Evolutionary conservation across 2,797 vertebrate genomes (phyloP).

Genomic region (Manis pentadactyla): DNA sequence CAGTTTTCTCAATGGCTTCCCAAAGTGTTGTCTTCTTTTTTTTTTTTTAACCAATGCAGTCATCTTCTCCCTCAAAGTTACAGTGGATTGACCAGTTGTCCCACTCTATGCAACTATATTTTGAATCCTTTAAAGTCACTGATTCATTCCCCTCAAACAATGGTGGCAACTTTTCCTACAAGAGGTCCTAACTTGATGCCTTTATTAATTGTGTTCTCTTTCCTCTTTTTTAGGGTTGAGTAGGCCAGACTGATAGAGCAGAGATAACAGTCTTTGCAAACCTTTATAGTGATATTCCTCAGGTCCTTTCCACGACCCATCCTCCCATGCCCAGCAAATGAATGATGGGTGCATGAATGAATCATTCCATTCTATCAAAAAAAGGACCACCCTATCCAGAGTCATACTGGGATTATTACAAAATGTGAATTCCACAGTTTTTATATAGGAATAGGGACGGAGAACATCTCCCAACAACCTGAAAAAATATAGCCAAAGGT

Average conservation of each 20-base stretch:
- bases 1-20: not conserved
- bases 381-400: not conserved
- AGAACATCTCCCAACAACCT: not conserved
- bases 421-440: not conserved
- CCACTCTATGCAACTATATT: not conserved
- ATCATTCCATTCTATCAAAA: not conserved
- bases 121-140: not conserved
- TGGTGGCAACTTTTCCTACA: not conserved
- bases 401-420: not conserved
- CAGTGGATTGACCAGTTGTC: not conserved
- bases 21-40: not conserved
- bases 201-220: conserved; percentile 26
- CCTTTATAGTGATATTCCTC: not conserved
- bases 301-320: not conserved
- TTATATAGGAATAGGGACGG: not conserved
- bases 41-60: not conserved
- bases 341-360: not conserved
- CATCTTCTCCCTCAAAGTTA: not conserved
- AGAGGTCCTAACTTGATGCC: not conserved
- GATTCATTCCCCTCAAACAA: not conserved
- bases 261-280: conserved; percentile 30
- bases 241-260: conserved; percentile 19
- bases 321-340: not conserved
- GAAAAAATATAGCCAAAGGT: not conserved
- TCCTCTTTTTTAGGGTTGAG: conserved; percentile 36